Conservation (phyloP, 2,888 invertebrate species). For the Megamerina dolium region DNA sequence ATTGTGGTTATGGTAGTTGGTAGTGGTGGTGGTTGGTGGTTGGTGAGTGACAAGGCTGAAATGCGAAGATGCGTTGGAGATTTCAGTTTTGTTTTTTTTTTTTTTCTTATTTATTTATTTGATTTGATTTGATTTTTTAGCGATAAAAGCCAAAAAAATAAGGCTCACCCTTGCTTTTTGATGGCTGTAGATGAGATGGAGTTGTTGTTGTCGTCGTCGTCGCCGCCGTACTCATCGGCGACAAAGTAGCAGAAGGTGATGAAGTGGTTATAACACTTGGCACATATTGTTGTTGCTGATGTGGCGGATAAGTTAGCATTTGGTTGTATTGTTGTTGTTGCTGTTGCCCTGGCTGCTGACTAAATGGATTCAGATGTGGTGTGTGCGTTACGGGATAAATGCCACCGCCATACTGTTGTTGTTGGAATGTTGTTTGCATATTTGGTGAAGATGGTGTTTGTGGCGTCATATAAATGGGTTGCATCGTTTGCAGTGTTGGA, state of each 20-base stretch:
- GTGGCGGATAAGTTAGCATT: constrained; percentile 5
- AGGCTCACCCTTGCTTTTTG: constrained; percentile 42
- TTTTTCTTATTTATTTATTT: constrained; percentile 4
- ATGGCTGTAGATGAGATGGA: constrained; percentile 23
- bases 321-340: constrained; percentile 2
- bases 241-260: constrained; percentile 10
- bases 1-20: constrained; percentile 7
- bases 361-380: too few relatives aligned
- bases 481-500: constrained; percentile 16
- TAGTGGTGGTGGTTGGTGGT: constrained; percentile 6
- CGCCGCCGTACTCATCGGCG: constrained; percentile 13
- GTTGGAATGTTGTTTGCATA: background rate
- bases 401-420: background rate
- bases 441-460: background rate
- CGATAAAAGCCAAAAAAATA: constrained; percentile 31
- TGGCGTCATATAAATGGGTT: constrained; percentile 14
- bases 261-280: constrained; percentile 12
- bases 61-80: constrained; percentile 14
- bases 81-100: constrained; percentile 1
- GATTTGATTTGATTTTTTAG: constrained; percentile 23
- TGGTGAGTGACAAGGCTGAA: constrained; percentile 9
- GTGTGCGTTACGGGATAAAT: constrained; percentile 1
- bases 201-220: constrained; percentile 18
- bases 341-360: background rate
- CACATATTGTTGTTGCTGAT: constrained; percentile 21